Percentiles rank a stretch among this genome's conserved stretches.
Evolutionary conservation across 2,113 vertebrate species (phyloP).

Genomic region (Eurystomus gularis): DNA sequence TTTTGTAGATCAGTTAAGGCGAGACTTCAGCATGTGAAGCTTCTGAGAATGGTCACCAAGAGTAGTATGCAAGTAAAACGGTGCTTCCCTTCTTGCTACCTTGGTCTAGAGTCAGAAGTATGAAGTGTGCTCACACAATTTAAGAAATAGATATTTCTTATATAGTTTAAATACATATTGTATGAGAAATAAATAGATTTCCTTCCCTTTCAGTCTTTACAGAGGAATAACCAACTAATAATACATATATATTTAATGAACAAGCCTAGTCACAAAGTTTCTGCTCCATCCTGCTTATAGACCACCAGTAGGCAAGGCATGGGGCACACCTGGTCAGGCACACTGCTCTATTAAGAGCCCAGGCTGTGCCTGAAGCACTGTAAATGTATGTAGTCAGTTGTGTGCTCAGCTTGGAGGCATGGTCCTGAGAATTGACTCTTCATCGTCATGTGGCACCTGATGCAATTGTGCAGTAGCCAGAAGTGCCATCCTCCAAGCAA

Average conservation of each 20-base stretch:
- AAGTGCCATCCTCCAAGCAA: not conserved
- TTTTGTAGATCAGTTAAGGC: not conserved
- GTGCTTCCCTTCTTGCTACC: not conserved
- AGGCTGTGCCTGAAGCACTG: not conserved
- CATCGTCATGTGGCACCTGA: not conserved
- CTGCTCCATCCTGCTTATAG: not conserved
- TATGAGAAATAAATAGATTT: not conserved
- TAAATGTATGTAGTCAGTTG: not conserved
- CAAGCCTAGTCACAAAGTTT: not conserved
- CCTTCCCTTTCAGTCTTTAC: not conserved
- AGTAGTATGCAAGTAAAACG: not conserved
- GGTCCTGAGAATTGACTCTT: not conserved
- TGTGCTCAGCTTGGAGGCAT: not conserved
- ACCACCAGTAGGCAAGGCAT: not conserved
- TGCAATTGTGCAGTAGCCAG: not conserved
- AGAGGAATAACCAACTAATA: not conserved
- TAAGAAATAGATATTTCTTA: not conserved
- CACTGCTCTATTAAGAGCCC: not conserved
- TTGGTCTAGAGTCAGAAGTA: not conserved
- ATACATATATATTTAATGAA: not conserved
- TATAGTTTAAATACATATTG: not conserved
- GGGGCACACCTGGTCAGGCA: not conserved
- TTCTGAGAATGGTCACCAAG: not conserved
- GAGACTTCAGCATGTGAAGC: not conserved
- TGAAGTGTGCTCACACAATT: not conserved